These are phyloP conservation scores for Acleris laterana DNA, from an alignment of 2,888 invertebrate species.

Conservation along the genomic window DNA sequence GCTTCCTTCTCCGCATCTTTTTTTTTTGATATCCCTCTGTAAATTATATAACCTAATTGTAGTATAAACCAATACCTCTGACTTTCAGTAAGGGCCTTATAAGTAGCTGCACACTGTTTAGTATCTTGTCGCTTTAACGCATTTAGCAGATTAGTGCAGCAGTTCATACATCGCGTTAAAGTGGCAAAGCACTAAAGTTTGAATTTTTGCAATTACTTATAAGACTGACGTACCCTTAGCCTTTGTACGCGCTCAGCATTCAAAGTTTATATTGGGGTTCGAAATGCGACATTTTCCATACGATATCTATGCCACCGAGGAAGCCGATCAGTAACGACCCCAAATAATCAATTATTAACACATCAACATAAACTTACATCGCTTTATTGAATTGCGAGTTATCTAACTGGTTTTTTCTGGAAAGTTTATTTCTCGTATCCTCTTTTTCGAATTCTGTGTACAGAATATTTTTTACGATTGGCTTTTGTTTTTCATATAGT, in stretches of 20 bases:
- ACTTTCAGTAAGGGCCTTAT: no score
- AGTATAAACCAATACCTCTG: neutral
- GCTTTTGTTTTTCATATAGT: conserved; percentile 41
- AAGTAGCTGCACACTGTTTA: no score
- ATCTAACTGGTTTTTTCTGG: conserved; percentile 44
- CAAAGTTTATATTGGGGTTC: no score
- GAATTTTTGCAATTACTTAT: no score
- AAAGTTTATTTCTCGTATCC: conserved; percentile 29
- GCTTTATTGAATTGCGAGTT: conserved; percentile 52
- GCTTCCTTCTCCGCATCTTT: conserved; percentile 36
- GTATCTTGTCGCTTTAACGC: no score
- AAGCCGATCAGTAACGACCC: neutral
- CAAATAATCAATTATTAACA: neutral
- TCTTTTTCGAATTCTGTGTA: conserved; percentile 42
- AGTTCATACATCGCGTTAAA: no score
- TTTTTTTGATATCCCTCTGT: conserved; percentile 45
- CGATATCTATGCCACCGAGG: neutral
- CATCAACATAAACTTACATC: conserved; percentile 50
- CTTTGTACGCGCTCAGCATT: no score
- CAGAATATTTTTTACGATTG: conserved; percentile 37
- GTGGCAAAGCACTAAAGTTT: no score
- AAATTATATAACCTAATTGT: conserved; percentile 21
- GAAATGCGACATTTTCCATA: no score
- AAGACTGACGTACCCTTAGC: no score
- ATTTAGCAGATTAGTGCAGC: no score